These are phyloP conservation scores for Caenorhabditis sp. DNA, from an alignment of 2,888 invertebrate species.

Conservation along the genomic window DNA sequence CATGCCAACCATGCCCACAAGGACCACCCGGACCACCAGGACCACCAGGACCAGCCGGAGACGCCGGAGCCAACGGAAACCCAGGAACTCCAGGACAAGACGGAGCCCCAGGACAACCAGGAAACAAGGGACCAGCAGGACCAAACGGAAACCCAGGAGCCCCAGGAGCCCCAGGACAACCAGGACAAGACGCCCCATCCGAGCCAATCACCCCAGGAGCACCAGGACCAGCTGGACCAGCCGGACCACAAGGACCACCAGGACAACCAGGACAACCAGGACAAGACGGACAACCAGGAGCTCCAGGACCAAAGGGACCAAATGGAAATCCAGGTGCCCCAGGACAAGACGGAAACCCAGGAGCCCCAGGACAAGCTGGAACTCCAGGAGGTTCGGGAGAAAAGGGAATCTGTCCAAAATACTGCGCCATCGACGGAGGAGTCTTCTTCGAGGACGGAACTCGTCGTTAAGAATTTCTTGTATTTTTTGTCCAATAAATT, in stretches of 20 bases:
- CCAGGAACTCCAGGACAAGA: conserved; percentile 58
- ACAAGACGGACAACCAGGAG: conserved; percentile 37
- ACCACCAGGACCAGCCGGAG: conserved; percentile 46
- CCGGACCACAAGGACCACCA: conserved; percentile 47
- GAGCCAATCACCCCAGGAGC: conserved; percentile 55
- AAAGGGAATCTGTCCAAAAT: conserved; percentile 68
- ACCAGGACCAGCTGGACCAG: conserved; percentile 51
- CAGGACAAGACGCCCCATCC: conserved; percentile 46
- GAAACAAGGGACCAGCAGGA: conserved; percentile 63
- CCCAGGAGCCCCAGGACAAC: conserved; percentile 54
- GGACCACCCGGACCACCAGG: conserved; percentile 49
- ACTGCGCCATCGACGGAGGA: conserved; percentile 68
- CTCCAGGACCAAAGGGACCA: conserved; percentile 46
- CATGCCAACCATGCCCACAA: conserved; percentile 51
- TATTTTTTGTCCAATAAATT: not conserved
- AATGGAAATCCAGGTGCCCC: conserved; percentile 46
- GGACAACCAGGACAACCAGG: conserved; percentile 48
- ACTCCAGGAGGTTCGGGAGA: conserved; percentile 55
- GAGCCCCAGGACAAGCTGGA: conserved; percentile 44
- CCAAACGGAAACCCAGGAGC: conserved; percentile 54
- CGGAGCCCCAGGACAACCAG: conserved; percentile 58
- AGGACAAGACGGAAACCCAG: conserved; percentile 49
- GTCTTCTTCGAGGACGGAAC: conserved; percentile 69
- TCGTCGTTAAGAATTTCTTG: conserved; percentile 27
- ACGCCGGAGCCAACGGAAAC: conserved; percentile 42